Conservation (phyloP, 1,140 invertebrate genomes). For the Hyphantria cunea region DNA sequence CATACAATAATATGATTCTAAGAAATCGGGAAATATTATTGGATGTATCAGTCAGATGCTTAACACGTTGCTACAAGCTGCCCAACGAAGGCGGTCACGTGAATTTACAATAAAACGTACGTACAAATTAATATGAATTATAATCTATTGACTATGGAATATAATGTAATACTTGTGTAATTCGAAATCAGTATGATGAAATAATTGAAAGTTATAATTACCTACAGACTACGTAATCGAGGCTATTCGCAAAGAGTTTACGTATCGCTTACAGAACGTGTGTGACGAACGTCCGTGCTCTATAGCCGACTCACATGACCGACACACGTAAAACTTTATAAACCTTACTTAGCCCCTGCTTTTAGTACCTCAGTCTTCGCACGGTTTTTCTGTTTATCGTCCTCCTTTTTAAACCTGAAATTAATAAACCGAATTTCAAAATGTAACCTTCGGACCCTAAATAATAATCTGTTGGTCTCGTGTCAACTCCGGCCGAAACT, state of each 20-base stretch:
- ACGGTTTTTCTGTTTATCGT: slow-evolving; percentile 47
- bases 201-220: too few species aligned
- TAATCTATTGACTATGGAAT: not conserved
- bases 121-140: not conserved
- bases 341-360: slow-evolving; percentile 29
- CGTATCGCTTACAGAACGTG: not conserved
- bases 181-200: too few species aligned
- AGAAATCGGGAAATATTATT: too few species aligned
- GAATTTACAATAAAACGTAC: not conserved
- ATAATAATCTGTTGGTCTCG: too few species aligned
- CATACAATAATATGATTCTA: too few species aligned
- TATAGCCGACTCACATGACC: not conserved
- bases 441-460: slow-evolving; percentile 10
- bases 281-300: not conserved
- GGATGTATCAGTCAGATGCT: too few species aligned
- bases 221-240: too few species aligned
- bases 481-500: too few species aligned
- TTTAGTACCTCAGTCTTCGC: slow-evolving; percentile 59
- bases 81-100: not conserved
- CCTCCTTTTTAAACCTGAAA: slow-evolving; percentile 70
- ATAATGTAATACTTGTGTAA: not conserved
- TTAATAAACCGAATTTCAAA: slow-evolving; percentile 65
- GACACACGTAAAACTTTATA: not conserved
- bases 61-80: not conserved
- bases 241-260: too few species aligned